Base-by-base conservation (phyloP, 2,113 vertebrate genomes). In the Recurvirostra avosetta region DNA sequence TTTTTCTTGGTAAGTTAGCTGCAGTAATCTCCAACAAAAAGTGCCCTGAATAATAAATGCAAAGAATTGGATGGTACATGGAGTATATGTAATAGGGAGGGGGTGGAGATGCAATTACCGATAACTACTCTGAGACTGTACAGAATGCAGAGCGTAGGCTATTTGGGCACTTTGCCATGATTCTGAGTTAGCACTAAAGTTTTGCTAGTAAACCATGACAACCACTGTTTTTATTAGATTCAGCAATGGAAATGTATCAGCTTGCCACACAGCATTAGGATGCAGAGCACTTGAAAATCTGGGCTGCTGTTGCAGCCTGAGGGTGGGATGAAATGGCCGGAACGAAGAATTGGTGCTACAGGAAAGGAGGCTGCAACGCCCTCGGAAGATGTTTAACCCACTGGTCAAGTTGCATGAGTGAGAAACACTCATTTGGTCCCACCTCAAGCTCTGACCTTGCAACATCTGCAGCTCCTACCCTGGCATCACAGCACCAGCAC, bases 121-220 rank as follows among this genome's bases (percentile, higher is more conserved):
- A 27, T 73, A 95, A 87, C 86, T 82, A 38, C 76, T 62, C 61
- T 1, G 12, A 79, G 79, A n/a, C 66, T 40, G 30, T 34, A 65
- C 65, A 85, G 83, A 93, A 82, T 66, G 70, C 86, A 81, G 53
- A 73, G 61, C 1, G 7, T 91, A 67, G 93, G 96, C 73, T 91
- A 87, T 53, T 78, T 4, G 5, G 94, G 91, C 80, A 75, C 65
- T 78, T 86, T 4, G 32, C 92, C 88, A 92, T 0, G 2, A 58
- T 21, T 87, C 91, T 87, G 88, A 94, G 86, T 38, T 85, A 79
- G 80, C 89, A 94, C 47, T 87, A 27, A 94, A 95, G 62, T 87
- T 96, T 84, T 94, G 30, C 49, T 61, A 68, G 76, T 62, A 93
- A 94, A 91, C 84, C 88, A 75, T 82, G 83, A 94, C 80, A 94